Base-by-base conservation (phyloP, 2,113 vertebrate genomes). In the Rhadina sibilatrix region DNA sequence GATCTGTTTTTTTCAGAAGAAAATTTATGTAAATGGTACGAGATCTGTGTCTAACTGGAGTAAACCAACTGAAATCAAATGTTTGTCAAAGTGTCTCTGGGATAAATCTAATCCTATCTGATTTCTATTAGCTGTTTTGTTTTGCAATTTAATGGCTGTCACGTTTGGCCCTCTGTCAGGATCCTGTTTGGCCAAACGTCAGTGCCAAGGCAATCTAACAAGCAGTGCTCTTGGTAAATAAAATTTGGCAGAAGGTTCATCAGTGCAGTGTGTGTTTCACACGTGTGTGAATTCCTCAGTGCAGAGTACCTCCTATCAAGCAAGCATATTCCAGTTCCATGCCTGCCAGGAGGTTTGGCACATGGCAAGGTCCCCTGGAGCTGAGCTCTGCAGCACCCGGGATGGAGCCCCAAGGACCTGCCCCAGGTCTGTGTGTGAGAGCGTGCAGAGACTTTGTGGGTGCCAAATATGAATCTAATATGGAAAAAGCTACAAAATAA, bases 61-160 rank as follows among this genome's bases (percentile, higher is more conserved):
- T 93, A 79, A 93, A 91, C 33, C 61, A 69, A 95, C 78, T 49
- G 52, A 84, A 95, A 87, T 96, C 84, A 83, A 94, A 94, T 94
- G 94, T 93, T 83, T 82, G 53, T 38, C 4, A 0, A 84, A 92
- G 81, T 11, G 30, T 90, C 61, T 81, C 85, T 91, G 82, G 85
- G 79, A 90, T 81, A 38, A 86, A 81, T 90, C 60, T 83, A 49
- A 83, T 77, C 22, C 44, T 38, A 27, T 64, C 83, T 83, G 79
- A 92, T 89, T 88, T 84, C 59, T 90, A 81, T 96, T 95, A 94
- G 74, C 85, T 87, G 88, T 68, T 96, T 95, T 94, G 68, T 75
- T 92, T 89, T 96, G 64, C 60, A 60, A 16, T 91, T 89, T 87
- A 90, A 93, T 93, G 90, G 85, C 93, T 95, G 90, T 94, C 76